phyloP scores from a whole-genome alignment of 1,140 invertebrate species.

The Forficula auricularia region DNA sequence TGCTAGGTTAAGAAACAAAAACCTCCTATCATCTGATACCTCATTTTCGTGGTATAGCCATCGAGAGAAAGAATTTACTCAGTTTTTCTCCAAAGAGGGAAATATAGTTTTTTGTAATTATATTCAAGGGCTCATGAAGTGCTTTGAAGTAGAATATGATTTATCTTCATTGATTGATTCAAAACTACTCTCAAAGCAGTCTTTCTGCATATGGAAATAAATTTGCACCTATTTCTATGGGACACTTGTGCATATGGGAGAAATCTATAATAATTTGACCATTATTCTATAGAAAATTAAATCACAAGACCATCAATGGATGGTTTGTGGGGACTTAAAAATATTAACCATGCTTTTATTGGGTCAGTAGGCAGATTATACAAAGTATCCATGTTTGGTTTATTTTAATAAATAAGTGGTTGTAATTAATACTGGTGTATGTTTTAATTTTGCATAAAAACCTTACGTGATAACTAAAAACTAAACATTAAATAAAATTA shows the following conservation, averaged over 20 bases:
- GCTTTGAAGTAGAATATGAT: conserved; percentile 15
- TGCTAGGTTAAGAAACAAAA: conserved; percentile 11
- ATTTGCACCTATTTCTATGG: too few relatives aligned
- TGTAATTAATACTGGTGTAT: too few relatives aligned
- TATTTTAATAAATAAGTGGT: too few relatives aligned
- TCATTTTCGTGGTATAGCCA: conserved; percentile 9
- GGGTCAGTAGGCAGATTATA: conserved; percentile 5
- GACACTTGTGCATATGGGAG: too few relatives aligned
- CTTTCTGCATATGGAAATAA: conserved; percentile 14
- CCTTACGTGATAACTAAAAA: too few relatives aligned
- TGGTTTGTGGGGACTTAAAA: conserved; percentile 7
- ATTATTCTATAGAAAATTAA: too few relatives aligned
- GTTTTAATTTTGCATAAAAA: too few relatives aligned
- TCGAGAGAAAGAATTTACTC: conserved; percentile 10
- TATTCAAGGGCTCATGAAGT: too few relatives aligned
- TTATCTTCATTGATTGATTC: conserved; percentile 17
- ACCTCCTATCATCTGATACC: conserved; percentile 9
- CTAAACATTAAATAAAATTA: too few relatives aligned
- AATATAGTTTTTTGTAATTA: conserved; percentile 10
- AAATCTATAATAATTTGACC: too few relatives aligned
- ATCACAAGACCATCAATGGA: conserved; percentile 6
- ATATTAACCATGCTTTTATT: conserved; percentile 9
- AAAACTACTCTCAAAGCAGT: conserved; percentile 22
- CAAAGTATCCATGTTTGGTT: conserved; percentile 5
- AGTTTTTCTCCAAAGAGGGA: conserved; percentile 11